These are phyloP conservation scores for Neoaliturus tenellus DNA, from an alignment of 2,888 invertebrate genomes.

Conservation along the genomic window DNA sequence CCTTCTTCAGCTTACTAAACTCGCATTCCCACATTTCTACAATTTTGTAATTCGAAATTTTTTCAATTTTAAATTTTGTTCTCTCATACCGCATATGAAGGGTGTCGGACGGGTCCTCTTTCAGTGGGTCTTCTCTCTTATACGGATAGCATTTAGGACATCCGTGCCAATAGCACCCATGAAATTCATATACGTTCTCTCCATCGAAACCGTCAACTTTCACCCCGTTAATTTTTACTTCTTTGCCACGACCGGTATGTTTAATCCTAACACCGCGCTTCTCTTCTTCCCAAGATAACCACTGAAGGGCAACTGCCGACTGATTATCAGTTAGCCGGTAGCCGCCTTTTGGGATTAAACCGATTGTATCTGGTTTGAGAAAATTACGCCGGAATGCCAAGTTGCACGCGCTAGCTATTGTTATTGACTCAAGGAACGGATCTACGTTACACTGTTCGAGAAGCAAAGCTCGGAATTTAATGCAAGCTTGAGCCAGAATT, in stretches of 20 bases:
- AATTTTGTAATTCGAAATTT: too few relatives aligned
- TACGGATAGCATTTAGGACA: too few relatives aligned
- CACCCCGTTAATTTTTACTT: constrained; percentile 54
- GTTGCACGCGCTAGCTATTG: constrained; percentile 66
- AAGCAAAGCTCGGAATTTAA: constrained; percentile 66
- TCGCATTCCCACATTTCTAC: too few relatives aligned
- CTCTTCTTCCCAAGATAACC: constrained; percentile 61
- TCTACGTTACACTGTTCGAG: constrained; percentile 63
- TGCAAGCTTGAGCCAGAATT: constrained; percentile 66
- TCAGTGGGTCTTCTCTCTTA: too few relatives aligned
- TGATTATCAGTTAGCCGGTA: constrained; percentile 67
- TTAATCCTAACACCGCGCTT: constrained; percentile 59
- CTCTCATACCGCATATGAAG: too few relatives aligned
- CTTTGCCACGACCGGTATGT: constrained; percentile 62
- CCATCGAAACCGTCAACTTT: constrained; percentile 61
- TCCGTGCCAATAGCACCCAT: too few relatives aligned
- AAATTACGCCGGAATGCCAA: constrained; percentile 63
- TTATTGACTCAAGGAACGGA: constrained; percentile 66
- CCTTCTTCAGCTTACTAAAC: too few relatives aligned
- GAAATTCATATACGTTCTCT: constrained; percentile 59
- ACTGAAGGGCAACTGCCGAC: constrained; percentile 63
- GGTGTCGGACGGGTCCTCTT: too few relatives aligned
- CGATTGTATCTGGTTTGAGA: constrained; percentile 66
- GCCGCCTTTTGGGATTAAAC: constrained; percentile 66
- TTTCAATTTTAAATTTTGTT: too few relatives aligned